Evolutionary conservation across 2,113 vertebrate species (phyloP).

Genomic region (Sakesphorus luctuosus): DNA sequence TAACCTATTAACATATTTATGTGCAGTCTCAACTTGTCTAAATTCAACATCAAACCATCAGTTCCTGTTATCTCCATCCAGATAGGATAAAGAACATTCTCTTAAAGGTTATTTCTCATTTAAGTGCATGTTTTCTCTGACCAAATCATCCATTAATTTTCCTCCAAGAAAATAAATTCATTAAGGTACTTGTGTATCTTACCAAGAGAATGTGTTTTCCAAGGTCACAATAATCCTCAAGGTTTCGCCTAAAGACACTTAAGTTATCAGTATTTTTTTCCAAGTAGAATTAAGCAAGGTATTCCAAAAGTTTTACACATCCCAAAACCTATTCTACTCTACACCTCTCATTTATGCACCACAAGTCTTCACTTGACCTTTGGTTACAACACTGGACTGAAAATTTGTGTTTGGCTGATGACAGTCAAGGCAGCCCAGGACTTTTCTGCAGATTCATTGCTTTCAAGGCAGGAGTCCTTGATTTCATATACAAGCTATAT

Average conservation of each 20-base stretch:
- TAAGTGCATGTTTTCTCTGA: neutral
- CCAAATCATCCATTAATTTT: neutral
- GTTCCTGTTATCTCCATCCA: neutral
- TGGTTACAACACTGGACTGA: neutral
- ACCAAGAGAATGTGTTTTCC: neutral
- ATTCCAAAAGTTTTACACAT: neutral
- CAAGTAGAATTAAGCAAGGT: neutral
- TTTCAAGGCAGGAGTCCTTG: neutral
- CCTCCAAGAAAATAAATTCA: neutral
- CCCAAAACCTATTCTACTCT: neutral
- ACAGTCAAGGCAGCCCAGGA: neutral
- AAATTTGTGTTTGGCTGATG: neutral
- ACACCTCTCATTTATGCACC: neutral
- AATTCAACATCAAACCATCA: neutral
- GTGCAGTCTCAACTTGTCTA: neutral
- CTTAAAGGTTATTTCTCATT: neutral
- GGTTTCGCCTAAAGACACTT: neutral
- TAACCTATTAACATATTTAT: neutral
- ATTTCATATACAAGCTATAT: neutral
- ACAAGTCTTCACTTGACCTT: neutral
- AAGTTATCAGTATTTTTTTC: neutral
- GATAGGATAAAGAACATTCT: neutral
- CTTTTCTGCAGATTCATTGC: neutral
- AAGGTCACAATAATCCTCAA: neutral
- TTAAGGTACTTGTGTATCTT: neutral